Evolutionary conservation across 2,888 invertebrate species (phyloP).

Genomic region (Ceratothoa steindachneri): DNA sequence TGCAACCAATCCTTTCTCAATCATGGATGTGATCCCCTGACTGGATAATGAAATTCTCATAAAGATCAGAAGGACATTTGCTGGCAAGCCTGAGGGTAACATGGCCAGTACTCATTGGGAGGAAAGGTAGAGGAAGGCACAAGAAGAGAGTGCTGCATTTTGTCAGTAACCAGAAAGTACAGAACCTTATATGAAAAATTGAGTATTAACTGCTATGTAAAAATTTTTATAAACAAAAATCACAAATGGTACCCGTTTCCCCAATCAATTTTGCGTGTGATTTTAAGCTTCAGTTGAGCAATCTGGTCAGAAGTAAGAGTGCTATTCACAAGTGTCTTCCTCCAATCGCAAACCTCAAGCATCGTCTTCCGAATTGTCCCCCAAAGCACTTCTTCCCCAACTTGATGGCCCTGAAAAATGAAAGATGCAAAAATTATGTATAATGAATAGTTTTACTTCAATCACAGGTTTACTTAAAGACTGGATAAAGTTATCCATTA

Average conservation of each 20-base stretch:
- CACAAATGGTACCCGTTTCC: conserved; percentile 80
- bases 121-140: no score
- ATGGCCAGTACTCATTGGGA: no score
- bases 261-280: conserved; percentile 91
- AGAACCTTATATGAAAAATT: no score
- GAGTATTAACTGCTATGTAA: no score
- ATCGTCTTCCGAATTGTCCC: conserved; percentile 75
- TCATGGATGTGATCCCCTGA: no score
- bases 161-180: no score
- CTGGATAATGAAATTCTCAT: no score
- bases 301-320: conserved; percentile 86
- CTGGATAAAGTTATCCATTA: not conserved
- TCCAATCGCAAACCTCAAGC: conserved; percentile 79
- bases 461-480: not conserved
- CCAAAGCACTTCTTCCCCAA: conserved; percentile 69
- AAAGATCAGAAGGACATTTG: no score
- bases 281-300: conserved; percentile 74
- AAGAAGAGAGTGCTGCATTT: no score
- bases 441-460: not conserved
- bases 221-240: no score
- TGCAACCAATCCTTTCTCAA: no score
- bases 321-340: conserved; percentile 77
- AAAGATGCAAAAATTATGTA: not conserved
- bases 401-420: conserved; percentile 67
- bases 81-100: no score